Percentiles rank a stretch among this genome's conserved stretches.
Evolutionary conservation across 2,797 vertebrate species (phyloP).

Genomic region (Vultur gryphus): DNA sequence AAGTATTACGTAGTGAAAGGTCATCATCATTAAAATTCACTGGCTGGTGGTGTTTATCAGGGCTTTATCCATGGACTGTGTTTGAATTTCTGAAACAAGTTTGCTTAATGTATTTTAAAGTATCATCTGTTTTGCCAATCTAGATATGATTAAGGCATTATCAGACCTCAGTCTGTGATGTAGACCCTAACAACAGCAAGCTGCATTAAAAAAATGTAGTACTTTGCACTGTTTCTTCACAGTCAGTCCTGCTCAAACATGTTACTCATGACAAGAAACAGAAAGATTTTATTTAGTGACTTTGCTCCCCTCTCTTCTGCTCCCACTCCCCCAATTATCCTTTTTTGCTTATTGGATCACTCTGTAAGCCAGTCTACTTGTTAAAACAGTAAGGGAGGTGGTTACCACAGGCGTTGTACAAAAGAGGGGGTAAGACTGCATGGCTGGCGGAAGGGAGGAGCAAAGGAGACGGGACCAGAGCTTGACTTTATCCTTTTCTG

Average conservation of each 20-base stretch:
- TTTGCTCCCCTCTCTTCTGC: not conserved
- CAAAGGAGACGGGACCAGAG: not conserved
- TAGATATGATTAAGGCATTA: not conserved
- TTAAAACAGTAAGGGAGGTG: not conserved
- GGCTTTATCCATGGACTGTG: accelerated
- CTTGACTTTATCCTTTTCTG: not conserved
- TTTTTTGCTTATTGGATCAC: not conserved
- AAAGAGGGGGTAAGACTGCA: not conserved
- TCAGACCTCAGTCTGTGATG: not conserved
- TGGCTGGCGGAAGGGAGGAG: not conserved
- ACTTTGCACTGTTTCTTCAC: not conserved
- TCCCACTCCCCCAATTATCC: not conserved
- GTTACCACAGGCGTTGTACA: not conserved
- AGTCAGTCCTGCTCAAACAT: not conserved
- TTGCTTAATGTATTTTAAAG: not conserved
- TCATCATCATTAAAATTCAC: not conserved
- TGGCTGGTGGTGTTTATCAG: not conserved
- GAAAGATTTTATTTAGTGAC: not conserved
- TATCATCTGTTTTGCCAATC: not conserved
- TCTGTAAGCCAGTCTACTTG: not conserved
- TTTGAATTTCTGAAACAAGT: not conserved
- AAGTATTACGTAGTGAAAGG: not conserved
- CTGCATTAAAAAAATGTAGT: not conserved
- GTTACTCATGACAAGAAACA: not conserved
- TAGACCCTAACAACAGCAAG: not conserved